Evolutionary conservation across 2,113 vertebrate species (phyloP).

Genomic region (Microcebus tavaratra): DNA sequence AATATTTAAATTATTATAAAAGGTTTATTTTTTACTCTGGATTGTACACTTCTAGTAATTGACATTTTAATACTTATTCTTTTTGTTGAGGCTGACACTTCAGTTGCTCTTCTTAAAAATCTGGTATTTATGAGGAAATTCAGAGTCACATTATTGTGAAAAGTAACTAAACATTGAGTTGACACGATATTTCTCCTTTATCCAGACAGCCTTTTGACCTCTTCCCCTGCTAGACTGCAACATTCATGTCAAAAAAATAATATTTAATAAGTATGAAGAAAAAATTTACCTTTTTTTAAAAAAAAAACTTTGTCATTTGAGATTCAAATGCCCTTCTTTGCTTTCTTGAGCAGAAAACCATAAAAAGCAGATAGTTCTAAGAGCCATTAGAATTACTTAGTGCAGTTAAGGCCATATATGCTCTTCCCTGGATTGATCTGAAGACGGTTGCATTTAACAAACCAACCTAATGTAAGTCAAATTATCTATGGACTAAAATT

Average conservation of each 20-base stretch:
- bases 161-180: background rate
- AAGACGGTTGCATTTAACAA: constrained; percentile 26
- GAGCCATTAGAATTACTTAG: background rate
- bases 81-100: background rate
- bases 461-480: background rate
- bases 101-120: background rate
- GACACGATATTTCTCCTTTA: background rate
- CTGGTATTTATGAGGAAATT: background rate
- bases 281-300: constrained; percentile 27
- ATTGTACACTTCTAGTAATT: background rate
- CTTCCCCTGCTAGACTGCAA: background rate
- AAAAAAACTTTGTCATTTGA: constrained; percentile 33
- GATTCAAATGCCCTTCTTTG: constrained; percentile 43
- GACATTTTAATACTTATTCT: background rate
- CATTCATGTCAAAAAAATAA: background rate
- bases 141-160: background rate
- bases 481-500: constrained; percentile 6
- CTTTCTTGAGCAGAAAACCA: background rate
- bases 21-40: background rate
- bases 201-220: background rate
- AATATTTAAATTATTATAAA: background rate
- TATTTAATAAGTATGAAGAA: constrained; percentile 32
- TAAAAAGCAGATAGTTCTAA: constrained; percentile 7
- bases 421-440: background rate
- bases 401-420: background rate